A percentile compares a stretch with the other conserved stretches of the same genome.
Conservation (phyloP, 2,113 vertebrate species). For the Polyodon spathula region DNA sequence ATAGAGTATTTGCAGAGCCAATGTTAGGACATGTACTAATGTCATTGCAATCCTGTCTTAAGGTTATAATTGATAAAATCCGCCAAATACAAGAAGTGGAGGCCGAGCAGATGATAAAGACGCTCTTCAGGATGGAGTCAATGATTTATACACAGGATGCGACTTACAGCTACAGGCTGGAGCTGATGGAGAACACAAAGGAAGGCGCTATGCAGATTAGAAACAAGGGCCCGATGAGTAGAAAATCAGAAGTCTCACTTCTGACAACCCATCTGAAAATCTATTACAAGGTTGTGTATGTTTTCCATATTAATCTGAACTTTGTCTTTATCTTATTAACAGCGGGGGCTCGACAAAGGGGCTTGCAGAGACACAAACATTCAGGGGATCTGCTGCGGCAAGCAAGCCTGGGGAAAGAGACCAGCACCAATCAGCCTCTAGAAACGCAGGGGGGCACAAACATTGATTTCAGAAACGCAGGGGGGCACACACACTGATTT, state of each 20-base stretch:
- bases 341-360: no score
- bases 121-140: constrained; percentile 9
- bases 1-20: no score
- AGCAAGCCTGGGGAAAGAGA: no score
- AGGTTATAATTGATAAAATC: constrained; percentile 7
- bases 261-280: constrained; percentile 6
- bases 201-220: rapidly evolving
- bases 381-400: no score
- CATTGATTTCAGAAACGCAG: no score
- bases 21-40: neutral
- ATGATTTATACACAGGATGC: constrained; percentile 12
- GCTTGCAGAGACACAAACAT: no score
- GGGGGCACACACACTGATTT: no score
- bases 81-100: neutral
- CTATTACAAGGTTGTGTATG: neutral
- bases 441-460: no score
- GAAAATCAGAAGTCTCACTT: neutral
- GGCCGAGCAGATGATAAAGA: constrained; percentile 3
- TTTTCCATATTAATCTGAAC: neutral
- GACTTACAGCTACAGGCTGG: constrained; percentile 2
- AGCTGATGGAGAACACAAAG: neutral
- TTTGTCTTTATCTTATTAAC: neutral
- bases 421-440: no score
- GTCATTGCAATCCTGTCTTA: no score
- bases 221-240: neutral